phyloP scores from a whole-genome alignment of 1,140 invertebrate genomes.

The Neotoxoptera formosana region DNA sequence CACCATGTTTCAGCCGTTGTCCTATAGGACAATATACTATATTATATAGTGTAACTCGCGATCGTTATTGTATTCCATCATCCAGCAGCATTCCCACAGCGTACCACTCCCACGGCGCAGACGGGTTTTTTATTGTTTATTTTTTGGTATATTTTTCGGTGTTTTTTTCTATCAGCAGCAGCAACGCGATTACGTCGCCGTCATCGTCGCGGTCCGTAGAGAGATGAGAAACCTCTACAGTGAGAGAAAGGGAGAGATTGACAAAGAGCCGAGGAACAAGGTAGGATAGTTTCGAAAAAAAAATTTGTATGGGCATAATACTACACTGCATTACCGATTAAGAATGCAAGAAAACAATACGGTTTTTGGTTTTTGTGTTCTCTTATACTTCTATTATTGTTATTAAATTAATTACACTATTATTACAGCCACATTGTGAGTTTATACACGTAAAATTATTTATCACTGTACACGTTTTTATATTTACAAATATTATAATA shows the following conservation, averaged over 20 bases:
- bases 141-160: neutral
- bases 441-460: slow-evolving; percentile 50
- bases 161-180: neutral
- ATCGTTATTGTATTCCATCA: neutral
- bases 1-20: neutral
- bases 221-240: slow-evolving; percentile 1
- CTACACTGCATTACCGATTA: neutral
- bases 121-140: neutral
- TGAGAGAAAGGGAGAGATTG: neutral
- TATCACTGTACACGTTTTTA: slow-evolving; percentile 8
- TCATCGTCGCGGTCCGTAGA: neutral
- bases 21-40: no score
- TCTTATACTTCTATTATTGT: neutral
- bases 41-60: neutral
- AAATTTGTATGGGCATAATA: neutral
- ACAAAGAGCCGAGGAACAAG: neutral
- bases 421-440: slow-evolving; percentile 54
- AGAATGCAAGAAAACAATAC: slow-evolving; percentile 31
- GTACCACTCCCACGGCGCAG: neutral
- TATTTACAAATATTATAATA: slow-evolving; percentile 31
- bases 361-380: slow-evolving; percentile 13
- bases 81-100: neutral
- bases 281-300: neutral
- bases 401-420: slow-evolving; percentile 49
- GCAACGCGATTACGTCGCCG: neutral